These are phyloP conservation scores for Apogon talboti DNA, from an alignment of 2,797 vertebrate species.

Conservation along the genomic window DNA sequence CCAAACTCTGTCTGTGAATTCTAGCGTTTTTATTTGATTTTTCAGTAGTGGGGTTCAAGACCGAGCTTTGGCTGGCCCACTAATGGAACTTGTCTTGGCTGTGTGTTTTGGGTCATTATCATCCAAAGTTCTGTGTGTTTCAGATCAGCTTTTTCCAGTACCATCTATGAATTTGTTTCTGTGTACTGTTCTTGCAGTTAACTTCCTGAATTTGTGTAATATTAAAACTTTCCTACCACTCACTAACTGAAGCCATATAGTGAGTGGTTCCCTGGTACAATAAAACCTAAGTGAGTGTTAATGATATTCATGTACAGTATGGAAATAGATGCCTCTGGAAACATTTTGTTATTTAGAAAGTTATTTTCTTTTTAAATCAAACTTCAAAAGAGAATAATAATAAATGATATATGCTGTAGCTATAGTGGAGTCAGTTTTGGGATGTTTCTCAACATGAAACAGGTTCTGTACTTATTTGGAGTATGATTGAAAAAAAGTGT, in stretches of 20 bases:
- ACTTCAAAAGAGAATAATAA: too few relatives aligned
- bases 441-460: too few relatives aligned
- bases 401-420: too few relatives aligned
- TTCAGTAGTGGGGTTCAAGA: background rate
- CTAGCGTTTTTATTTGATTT: background rate
- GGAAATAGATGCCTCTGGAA: too few relatives aligned
- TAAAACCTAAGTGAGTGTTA: background rate
- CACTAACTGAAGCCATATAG: background rate
- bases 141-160: background rate
- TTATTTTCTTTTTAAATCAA: too few relatives aligned
- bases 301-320: background rate
- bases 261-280: too few relatives aligned
- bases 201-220: background rate
- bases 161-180: background rate
- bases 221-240: background rate
- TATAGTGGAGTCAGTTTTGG: too few relatives aligned
- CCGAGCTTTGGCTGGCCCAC: background rate
- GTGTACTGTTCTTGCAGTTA: background rate
- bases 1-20: background rate
- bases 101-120: background rate
- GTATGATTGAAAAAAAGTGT: too few relatives aligned
- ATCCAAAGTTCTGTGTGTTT: conserved; percentile 1
- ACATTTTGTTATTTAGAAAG: too few relatives aligned
- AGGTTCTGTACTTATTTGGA: too few relatives aligned
- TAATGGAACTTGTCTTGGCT: background rate